phyloP scores from a whole-genome alignment of 1,140 invertebrate species.

The Colletes latitarsis region DNA sequence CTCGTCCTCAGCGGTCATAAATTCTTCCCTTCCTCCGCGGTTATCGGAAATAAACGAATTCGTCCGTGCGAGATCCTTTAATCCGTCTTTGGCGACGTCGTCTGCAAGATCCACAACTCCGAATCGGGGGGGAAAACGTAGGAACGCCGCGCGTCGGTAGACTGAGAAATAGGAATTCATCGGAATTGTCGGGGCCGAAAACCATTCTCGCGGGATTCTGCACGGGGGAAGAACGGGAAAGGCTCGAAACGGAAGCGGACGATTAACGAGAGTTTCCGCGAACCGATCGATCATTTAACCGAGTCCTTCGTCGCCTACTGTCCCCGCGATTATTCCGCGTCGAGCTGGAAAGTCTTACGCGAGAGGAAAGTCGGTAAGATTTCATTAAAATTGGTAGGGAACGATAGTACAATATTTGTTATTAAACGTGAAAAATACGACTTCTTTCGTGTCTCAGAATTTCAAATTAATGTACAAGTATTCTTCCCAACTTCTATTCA shows the following conservation, averaged over 20 bases:
- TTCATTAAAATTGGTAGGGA: no score
- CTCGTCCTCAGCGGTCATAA: slow-evolving; percentile 32
- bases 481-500: no score
- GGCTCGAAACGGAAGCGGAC: slow-evolving; percentile 61
- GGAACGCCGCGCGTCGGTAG: neutral
- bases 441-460: no score
- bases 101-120: slow-evolving; percentile 12
- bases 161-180: neutral
- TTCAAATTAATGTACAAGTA: no score
- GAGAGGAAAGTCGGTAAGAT: no score
- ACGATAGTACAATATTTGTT: no score
- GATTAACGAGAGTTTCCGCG: slow-evolving; percentile 70
- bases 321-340: slow-evolving; percentile 45
- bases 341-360: slow-evolving; percentile 44
- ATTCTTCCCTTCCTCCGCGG: slow-evolving; percentile 12
- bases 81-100: slow-evolving; percentile 43
- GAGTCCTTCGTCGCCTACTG: slow-evolving; percentile 22
- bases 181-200: slow-evolving; percentile 47
- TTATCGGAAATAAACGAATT: slow-evolving; percentile 50
- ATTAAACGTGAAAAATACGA: no score
- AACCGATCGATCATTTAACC: slow-evolving; percentile 66
- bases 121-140: neutral
- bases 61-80: slow-evolving; percentile 50
- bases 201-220: slow-evolving; percentile 53
- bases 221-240: slow-evolving; percentile 29